These are phyloP conservation scores for Arge pagana DNA, from an alignment of 2,888 invertebrate genomes.

Conservation along the genomic window DNA sequence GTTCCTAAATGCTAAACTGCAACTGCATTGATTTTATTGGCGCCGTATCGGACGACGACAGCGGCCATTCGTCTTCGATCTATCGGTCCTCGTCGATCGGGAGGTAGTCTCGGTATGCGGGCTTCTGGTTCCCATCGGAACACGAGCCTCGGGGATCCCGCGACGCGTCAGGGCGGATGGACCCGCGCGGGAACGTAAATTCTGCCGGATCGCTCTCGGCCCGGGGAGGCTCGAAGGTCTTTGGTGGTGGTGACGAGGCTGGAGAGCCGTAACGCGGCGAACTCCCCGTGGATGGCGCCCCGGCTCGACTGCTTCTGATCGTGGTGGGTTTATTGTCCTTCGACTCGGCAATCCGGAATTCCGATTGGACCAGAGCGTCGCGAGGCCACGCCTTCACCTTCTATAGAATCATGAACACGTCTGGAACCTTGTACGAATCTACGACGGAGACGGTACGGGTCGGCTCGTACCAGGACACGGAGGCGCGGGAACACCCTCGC, in stretches of 20 bases:
- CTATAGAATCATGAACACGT: constrained; percentile 37
- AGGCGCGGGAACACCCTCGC: constrained; percentile 1
- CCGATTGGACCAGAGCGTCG: constrained; percentile 54
- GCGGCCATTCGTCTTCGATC: constrained; percentile 17
- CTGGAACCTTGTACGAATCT: constrained; percentile 16
- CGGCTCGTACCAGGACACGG: too few relatives aligned
- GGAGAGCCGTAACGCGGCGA: constrained; percentile 18
- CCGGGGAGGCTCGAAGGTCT: constrained; percentile 14
- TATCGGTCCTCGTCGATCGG: constrained; percentile 18
- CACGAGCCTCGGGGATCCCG: not conserved
- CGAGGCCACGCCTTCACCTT: constrained; percentile 44
- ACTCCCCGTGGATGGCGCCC: constrained; percentile 14
- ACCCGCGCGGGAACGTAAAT: not conserved
- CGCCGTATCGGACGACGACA: constrained; percentile 5
- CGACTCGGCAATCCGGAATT: constrained; percentile 48
- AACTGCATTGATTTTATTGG: constrained; percentile 11
- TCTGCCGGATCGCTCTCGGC: too few relatives aligned
- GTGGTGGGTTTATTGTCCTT: constrained; percentile 49
- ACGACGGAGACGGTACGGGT: not conserved
- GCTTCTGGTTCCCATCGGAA: not conserved
- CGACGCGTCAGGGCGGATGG: not conserved
- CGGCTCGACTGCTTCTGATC: constrained; percentile 24
- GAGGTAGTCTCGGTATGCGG: not conserved
- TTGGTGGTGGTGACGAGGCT: constrained; percentile 18
- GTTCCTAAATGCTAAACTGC: not conserved